Evolutionary conservation across 2,113 vertebrate genomes (phyloP), one percentile per base, ranked within the genome.

Genomic region (Cynocephalus volans): DNA sequence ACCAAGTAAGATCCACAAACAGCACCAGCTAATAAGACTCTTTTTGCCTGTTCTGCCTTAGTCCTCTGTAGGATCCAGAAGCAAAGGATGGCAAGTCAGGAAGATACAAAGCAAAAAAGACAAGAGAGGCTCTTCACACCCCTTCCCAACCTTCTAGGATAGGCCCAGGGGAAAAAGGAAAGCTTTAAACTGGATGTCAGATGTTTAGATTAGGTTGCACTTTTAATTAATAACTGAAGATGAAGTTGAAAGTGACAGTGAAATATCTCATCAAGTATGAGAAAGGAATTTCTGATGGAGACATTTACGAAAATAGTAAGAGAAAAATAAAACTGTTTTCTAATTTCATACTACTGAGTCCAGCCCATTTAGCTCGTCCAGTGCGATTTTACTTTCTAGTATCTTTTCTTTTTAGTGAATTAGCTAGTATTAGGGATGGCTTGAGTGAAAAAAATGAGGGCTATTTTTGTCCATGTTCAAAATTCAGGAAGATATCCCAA

Each of bases 321-420:
- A 54, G 36, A 82, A 73, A 81, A 86, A 56, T 26, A n/a, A 79
- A 95, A 8, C n/a, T 87, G 24, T 75, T 87, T 85, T 79, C 36
- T 85, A 80, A 87, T 50, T 70, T 52, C 87, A 36, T 45, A 45
- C 18, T 41, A 31, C 13, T 6, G n/a, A 87, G 6, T 50, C 21
- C 18, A 95, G 23, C 6, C 52, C 31, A 60, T 84, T 64, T 4
- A 62, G 12, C 64, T 58, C 28, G 17, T 41, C 23, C 10, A 72
- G 17, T 8, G 11, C 36, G 18, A 60, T 65, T 93, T 80, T 91
- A 84, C n/a, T 76, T 67, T 70, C 36, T 45, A 76, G 17, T 41
- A 31, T 58, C 12, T 18, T 41, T 64, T 58, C 26, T 52, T 52
- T 52, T 77, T 24, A 65, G 1, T 36, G 60, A 77, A n/a, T 41